Evolutionary conservation across 2,888 invertebrate genomes (phyloP).

Genomic region (Tipula confusa): DNA sequence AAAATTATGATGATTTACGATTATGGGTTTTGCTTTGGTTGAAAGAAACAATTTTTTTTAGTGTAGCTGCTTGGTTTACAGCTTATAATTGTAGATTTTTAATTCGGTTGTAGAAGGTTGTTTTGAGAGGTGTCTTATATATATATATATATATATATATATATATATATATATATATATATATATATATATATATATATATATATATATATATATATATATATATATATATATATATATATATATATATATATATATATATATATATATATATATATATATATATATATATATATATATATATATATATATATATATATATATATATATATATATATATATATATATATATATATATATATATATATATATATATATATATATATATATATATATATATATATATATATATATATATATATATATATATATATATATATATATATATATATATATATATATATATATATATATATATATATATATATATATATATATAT

Average conservation of each 20-base stretch:
- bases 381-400: too few relatives aligned
- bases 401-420: too few relatives aligned
- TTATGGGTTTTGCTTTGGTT: not conserved
- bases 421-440: too few relatives aligned
- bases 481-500: too few relatives aligned
- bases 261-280: not conserved
- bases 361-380: too few relatives aligned
- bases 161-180: not conserved
- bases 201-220: conserved; percentile 6
- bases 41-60: not conserved
- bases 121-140: not conserved
- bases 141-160: not conserved
- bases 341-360: not conserved
- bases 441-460: too few relatives aligned
- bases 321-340: conserved; percentile 6
- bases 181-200: conserved; percentile 6
- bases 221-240: conserved; percentile 6
- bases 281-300: conserved; percentile 6
- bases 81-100: not conserved
- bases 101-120: not conserved
- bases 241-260: not conserved
- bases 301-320: conserved; percentile 6
- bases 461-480: too few relatives aligned
- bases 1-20: not conserved
- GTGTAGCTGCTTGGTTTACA: not conserved